phyloP scores from a whole-genome alignment of 2,888 invertebrate species.

The Itoplectis maculator region DNA sequence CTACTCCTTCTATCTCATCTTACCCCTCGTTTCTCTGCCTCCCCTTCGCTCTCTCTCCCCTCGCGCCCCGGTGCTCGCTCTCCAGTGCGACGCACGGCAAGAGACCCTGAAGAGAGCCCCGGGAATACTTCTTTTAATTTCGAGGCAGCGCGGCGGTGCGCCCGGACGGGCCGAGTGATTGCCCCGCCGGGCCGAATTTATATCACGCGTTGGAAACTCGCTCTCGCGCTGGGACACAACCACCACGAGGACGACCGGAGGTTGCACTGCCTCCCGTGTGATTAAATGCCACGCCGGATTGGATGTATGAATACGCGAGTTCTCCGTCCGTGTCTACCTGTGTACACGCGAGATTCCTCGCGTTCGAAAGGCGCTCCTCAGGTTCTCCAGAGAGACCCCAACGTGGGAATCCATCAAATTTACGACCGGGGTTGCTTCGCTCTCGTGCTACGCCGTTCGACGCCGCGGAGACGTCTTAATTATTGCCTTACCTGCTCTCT shows the following conservation, averaged over 20 bases:
- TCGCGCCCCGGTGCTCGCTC: slow-evolving; percentile 69
- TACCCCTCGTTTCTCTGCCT: slow-evolving; percentile 55
- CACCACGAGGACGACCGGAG: slow-evolving; percentile 51
- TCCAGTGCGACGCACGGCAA: slow-evolving; percentile 18
- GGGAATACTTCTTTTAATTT: slow-evolving; percentile 68
- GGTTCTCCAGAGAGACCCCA: slow-evolving; percentile 63
- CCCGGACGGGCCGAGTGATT: slow-evolving; percentile 78
- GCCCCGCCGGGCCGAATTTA: slow-evolving; percentile 81
- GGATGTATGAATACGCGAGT: slow-evolving; percentile 67
- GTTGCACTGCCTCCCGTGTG: slow-evolving; percentile 68
- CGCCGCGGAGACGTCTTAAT: slow-evolving; percentile 71
- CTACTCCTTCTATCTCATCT: slow-evolving; percentile 55
- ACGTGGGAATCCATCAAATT: slow-evolving; percentile 72
- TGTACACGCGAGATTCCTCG: slow-evolving; percentile 51
- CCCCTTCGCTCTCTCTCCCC: slow-evolving; percentile 68
- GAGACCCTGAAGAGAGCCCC: slow-evolving; percentile 55
- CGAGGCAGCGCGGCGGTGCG: slow-evolving; percentile 68
- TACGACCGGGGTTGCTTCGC: slow-evolving; percentile 65
- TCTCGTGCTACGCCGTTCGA: slow-evolving; percentile 48
- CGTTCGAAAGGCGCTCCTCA: slow-evolving; percentile 61
- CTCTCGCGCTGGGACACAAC: slow-evolving; percentile 71
- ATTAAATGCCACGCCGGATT: slow-evolving; percentile 71
- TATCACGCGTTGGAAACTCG: slow-evolving; percentile 77
- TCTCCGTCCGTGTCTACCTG: slow-evolving; percentile 30
- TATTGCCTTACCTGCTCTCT: slow-evolving; percentile 66